Percentiles rank a stretch among this genome's conserved stretches.
Evolutionary conservation across 2,113 vertebrate genomes (phyloP).

Genomic region (Aphyosemion australe): DNA sequence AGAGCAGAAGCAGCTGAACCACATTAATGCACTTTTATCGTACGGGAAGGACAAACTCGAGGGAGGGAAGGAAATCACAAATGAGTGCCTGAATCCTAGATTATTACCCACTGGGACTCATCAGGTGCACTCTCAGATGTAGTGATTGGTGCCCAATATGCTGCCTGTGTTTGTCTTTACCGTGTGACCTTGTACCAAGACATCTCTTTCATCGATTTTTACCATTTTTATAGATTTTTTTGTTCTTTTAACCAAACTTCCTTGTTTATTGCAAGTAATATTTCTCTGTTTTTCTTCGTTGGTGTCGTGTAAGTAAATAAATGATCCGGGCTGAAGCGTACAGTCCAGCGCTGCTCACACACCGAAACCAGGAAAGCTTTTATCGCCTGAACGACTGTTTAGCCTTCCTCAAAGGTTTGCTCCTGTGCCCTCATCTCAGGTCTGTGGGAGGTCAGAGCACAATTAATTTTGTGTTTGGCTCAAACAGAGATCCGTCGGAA

Average conservation of each 20-base stretch:
- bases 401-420: conserved; percentile 42
- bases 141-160: not conserved
- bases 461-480: conserved; percentile 56
- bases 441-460: conserved; percentile 47
- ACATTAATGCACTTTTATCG: not conserved
- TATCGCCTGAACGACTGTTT: conserved; percentile 29
- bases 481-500: conserved; percentile 38
- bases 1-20: conserved; percentile 10
- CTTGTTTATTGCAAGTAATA: not conserved
- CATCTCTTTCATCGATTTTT: not conserved
- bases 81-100: not conserved
- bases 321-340: not conserved
- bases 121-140: not conserved
- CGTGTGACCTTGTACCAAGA: not conserved
- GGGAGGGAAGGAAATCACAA: not conserved
- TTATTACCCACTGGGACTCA: not conserved
- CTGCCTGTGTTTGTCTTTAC: not conserved
- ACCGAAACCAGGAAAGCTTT: conserved; percentile 23
- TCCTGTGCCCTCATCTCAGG: conserved; percentile 34
- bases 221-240: not conserved
- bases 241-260: not conserved
- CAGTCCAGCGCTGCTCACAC: conserved; percentile 5
- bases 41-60: not conserved
- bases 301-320: not conserved
- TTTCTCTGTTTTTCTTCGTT: conserved; percentile 1